Evolutionary conservation across 2,113 vertebrate species (phyloP), one percentile per base, ranked within the genome.

Genomic region (Limanda limanda): DNA sequence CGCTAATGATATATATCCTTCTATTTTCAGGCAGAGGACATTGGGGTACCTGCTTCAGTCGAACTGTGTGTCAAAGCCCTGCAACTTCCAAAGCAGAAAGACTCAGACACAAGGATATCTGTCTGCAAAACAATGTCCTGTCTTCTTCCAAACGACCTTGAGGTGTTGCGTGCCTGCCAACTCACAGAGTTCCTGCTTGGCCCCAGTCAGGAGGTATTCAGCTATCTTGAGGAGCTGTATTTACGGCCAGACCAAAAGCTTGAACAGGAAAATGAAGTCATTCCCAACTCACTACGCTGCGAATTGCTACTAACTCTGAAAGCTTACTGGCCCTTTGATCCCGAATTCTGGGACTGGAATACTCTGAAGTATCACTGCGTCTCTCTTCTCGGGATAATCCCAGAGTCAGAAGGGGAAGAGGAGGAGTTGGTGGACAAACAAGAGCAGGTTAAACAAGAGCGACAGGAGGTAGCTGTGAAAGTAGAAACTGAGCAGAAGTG

Each of bases 271-370:
- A 97, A 91, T 2, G 95, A 94, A 3, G 91, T 95, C 2, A 96
- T 99, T 91, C 97, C 98, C 51, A 99, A 98, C 92, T 99, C 97
- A 0, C 93, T 99, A 8, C 97, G 98, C 76, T 99, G 98, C 76
- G 98, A 99, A 85, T 94, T 99, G 63, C 91, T 99, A 21, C 83
- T 99, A 51, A 96, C 96, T 72, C 95, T 99, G 74, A 99, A 99
- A 91, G 96, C 97, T 1, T 96, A 97, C 62, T 99, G 98, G 98
- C 96, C 96, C 11, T 97, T 98, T 91, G 98, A 99, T 92, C 98
- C 98, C 4, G 98, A 99, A 82, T 99, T 99, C 89, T 99, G 98
- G 98, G 98, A 99, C 93, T 99, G 98, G 98, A 99, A 98, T 91
- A 98, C 96, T 74, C 94, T 99, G 23, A 99, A 97, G 81, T 90